Base-by-base conservation (phyloP, 2,888 invertebrate genomes). In the Bruchidius siliquastri region DNA sequence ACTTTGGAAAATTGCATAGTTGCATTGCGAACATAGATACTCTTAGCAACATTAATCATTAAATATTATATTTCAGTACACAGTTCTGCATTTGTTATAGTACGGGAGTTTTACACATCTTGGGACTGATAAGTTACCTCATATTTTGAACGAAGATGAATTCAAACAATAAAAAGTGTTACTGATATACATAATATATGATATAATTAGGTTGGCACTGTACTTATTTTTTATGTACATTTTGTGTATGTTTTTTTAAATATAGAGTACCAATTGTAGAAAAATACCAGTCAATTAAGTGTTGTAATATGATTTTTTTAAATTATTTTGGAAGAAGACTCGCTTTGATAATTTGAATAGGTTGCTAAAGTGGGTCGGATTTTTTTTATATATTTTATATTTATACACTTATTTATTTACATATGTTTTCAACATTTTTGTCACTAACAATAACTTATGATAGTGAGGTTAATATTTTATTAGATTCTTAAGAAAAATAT, bases 51-150 rank as follows among this genome's bases (percentile, higher is more conserved):
- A n/a, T n/a, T n/a, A n/a, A n/a, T n/a, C n/a, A n/a, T n/a, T n/a
- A n/a, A n/a, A n/a, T n/a, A 26, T 4, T 8, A 26, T 26, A 26
- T 26, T 26, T 26, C 26, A 26, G n/a, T 13, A 13, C 13, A 13
- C 13, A 13, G 6, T 49, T 49, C 1, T 18, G 3, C 49, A 49
- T 1, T 49, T 26, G 2, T 26, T 26, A 2, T 49, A 49, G 49
- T 49, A 49, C 49, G 49, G 18, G 49, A 49, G 79, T 75, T 78
- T 77, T 80, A 79, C 76, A 74, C 79, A 77, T 77, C 76, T 78
- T 21, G 78, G 80, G 81, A 81, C 81, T 80, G 81, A 82, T 81
- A 82, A 83, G 83, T 83, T 83, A 83, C 83, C 83, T 83, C 83
- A 80, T 78, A 78, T 78, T 80, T 80, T 76, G 77, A 75, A 77